Evolutionary conservation across 1,140 invertebrate genomes (phyloP).

Genomic region (Dryas iulia): DNA sequence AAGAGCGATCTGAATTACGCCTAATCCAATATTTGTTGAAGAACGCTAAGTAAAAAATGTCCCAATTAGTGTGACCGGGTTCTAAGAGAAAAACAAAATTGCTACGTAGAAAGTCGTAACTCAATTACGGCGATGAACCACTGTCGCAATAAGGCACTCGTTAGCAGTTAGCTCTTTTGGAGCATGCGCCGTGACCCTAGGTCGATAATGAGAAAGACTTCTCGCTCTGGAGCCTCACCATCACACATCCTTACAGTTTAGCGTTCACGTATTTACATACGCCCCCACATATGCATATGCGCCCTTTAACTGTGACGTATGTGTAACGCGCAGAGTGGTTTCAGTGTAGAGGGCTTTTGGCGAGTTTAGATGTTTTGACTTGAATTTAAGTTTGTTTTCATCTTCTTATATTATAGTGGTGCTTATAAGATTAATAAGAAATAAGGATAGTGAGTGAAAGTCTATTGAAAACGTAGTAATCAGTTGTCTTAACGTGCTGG

Average conservation of each 20-base stretch:
- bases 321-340: constrained; percentile 45
- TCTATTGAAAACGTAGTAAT: neutral
- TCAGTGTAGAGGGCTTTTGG: constrained; percentile 26
- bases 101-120: constrained; percentile 79
- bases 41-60: constrained; percentile 52
- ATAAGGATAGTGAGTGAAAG: no score
- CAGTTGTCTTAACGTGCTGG: no score
- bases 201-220: constrained; percentile 76
- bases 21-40: constrained; percentile 73
- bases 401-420: no score
- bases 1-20: constrained; percentile 41
- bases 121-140: constrained; percentile 77
- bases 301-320: constrained; percentile 70
- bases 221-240: constrained; percentile 68
- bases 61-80: constrained; percentile 73
- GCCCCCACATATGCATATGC: constrained; percentile 76
- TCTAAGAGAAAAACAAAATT: constrained; percentile 77
- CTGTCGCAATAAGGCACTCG: constrained; percentile 76
- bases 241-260: constrained; percentile 77
- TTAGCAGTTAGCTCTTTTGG: constrained; percentile 57
- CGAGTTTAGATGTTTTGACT: neutral
- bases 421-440: no score
- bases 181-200: constrained; percentile 77
- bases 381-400: no score
- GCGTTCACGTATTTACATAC: constrained; percentile 78